Percentiles rank a stretch among this genome's conserved stretches.
phyloP scores from a whole-genome alignment of 2,113 vertebrate species.

The Pipa parva region DNA sequence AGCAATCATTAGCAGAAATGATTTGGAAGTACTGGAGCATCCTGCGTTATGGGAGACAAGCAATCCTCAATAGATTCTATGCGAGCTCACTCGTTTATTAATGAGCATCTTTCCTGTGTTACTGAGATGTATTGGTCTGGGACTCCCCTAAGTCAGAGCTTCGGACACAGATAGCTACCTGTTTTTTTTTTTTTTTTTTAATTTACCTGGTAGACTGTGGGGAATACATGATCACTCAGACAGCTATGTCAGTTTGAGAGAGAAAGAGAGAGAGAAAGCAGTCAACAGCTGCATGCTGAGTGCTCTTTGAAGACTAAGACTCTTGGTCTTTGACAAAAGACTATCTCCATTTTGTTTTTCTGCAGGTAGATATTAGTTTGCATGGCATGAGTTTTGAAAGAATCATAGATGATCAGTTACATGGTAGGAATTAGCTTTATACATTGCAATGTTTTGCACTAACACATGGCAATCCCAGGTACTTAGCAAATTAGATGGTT shows the following conservation, averaged over 20 bases:
- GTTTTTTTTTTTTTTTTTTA: slow-evolving; percentile 69
- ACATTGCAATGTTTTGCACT: slow-evolving; percentile 27
- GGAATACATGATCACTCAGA: slow-evolving; percentile 63
- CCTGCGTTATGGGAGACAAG: slow-evolving; percentile 34
- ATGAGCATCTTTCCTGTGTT: slow-evolving; percentile 65
- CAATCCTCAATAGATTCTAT: slow-evolving; percentile 24
- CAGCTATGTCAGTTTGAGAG: slow-evolving; percentile 56
- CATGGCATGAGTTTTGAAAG: not conserved
- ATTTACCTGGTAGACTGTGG: slow-evolving; percentile 67
- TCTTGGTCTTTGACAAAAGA: not conserved
- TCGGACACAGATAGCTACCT: slow-evolving; percentile 67
- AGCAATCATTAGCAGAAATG: slow-evolving; percentile 37
- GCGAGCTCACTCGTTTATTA: slow-evolving; percentile 60
- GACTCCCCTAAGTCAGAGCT: slow-evolving; percentile 57
- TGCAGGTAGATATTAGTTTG: slow-evolving; percentile 2
- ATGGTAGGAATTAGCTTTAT: slow-evolving; percentile 23
- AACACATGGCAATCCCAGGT: slow-evolving; percentile 6
- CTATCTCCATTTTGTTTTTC: slow-evolving; percentile 4
- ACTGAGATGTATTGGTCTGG: slow-evolving; percentile 66
- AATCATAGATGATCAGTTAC: slow-evolving; percentile 14
- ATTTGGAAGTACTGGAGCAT: slow-evolving; percentile 37
- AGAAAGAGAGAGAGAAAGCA: not conserved
- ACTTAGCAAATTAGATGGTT: slow-evolving; percentile 30
- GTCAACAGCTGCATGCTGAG: slow-evolving; percentile 32
- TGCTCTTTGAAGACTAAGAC: not conserved